Base-by-base conservation (phyloP, 2,888 invertebrate genomes). In the Formica aserva region DNA sequence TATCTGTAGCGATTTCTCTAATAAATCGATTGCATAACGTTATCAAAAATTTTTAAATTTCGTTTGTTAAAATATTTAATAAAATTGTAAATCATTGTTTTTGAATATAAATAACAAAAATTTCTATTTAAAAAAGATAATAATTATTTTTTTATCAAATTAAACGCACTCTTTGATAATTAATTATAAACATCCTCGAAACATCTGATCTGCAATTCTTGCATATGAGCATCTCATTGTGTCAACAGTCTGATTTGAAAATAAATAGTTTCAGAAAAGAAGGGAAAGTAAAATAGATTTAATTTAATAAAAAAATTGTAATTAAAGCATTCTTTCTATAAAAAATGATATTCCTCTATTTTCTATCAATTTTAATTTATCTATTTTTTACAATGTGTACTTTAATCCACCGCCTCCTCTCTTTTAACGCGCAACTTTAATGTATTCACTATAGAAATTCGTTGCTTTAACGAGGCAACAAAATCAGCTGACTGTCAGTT, bases 401-500 rank as follows among this genome's bases (percentile, higher is more conserved):
- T 38, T 74, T 13, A 62, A 74, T 62, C 9, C 55, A 3, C 15
- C 15, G 9, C 3, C 6, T 13, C 1, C 1, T 32, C 13, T 69
- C 1, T 38, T 72, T 52, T 13, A 9, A 5, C 8, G 9, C 22
- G 22, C 11, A 57, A 11, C 22, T 55, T 38, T 13, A 38, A 9
- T 55, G 22, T 18, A 72, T 26, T 29, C 2, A 13, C 35, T 6
- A 4, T 6, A 26, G 48, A 65, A 52, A 65, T 63, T 35, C 35
- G 3, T n/a, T 15, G n/a, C 8, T 41, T 55, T 5, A 41, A 41
- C 18, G 18, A 52, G 57, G 29, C 15, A 66, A 45, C 35, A 38
- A 26, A 35, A n/a, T 52, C 65, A 55, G 66, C 52, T 38, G 65
- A 76, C 65, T n/a, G 65, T 75, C 75, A 13, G 38, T 11, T 26